These are phyloP conservation scores for Eretmochelys imbricata DNA, from an alignment of 2,113 vertebrate species.

Conservation along the genomic window DNA sequence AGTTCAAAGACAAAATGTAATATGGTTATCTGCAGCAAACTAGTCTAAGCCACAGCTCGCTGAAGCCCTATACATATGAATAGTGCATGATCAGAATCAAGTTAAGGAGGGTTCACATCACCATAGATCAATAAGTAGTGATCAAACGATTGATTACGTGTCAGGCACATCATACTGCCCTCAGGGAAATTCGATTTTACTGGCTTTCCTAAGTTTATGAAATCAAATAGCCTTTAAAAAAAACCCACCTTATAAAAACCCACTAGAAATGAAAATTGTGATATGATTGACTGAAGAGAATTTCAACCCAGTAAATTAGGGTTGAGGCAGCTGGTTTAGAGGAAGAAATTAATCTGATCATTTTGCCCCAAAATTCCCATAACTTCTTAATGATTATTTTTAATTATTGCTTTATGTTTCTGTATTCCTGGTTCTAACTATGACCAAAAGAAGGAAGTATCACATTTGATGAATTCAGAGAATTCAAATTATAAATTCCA, in stretches of 20 bases:
- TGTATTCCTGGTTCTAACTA: not conserved
- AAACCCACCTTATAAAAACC: not conserved
- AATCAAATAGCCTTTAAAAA: constrained; percentile 17
- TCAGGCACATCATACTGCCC: not conserved
- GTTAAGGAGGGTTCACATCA: not conserved
- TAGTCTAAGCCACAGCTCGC: not conserved
- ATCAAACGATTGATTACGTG: not conserved
- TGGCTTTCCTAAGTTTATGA: not conserved
- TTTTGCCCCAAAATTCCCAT: not conserved
- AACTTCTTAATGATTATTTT: not conserved
- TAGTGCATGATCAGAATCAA: not conserved
- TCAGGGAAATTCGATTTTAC: constrained; percentile 10
- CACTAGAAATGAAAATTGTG: not conserved
- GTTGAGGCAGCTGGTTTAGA: not conserved
- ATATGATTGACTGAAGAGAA: not conserved
- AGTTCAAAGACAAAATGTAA: not conserved
- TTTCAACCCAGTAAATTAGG: not conserved
- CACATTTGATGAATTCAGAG: not conserved
- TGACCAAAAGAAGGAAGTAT: not conserved
- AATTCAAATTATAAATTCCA: not conserved
- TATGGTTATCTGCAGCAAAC: not conserved
- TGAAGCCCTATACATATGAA: not conserved
- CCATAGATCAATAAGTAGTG: not conserved
- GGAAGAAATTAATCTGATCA: not conserved
- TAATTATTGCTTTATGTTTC: not conserved